These are phyloP conservation scores for Beaufortia kweichowensis DNA, from an alignment of 2,113 vertebrate species.

Conservation along the genomic window DNA sequence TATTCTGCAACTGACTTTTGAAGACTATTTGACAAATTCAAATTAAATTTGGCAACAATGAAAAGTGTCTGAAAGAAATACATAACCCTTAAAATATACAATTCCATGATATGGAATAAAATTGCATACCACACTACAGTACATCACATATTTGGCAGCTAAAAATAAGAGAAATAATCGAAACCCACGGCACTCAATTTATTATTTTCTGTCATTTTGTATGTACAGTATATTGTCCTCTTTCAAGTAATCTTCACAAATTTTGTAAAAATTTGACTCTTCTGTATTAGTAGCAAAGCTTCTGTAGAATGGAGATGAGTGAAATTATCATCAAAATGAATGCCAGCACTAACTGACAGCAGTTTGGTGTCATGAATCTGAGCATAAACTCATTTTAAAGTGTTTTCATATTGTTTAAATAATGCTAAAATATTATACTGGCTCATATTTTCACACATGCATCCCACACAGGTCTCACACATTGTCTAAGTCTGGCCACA, in stretches of 20 bases:
- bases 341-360: slow-evolving; percentile 55
- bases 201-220: too few relatives aligned
- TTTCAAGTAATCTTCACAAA: neutral
- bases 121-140: too few relatives aligned
- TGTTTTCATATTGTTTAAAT: slow-evolving; percentile 59
- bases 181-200: too few relatives aligned
- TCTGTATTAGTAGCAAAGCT: slow-evolving; percentile 1
- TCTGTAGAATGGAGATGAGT: too few relatives aligned
- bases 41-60: neutral
- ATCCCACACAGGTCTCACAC: slow-evolving; percentile 31
- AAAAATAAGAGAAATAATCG: too few relatives aligned
- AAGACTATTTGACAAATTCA: neutral
- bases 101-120: neutral
- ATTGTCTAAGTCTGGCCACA: slow-evolving; percentile 1
- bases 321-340: neutral
- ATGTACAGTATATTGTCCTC: neutral
- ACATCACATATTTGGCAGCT: too few relatives aligned
- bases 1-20: neutral
- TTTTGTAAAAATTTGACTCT: neutral
- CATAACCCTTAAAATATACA: neutral
- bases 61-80: neutral
- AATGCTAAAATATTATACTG: slow-evolving; percentile 52
- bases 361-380: slow-evolving; percentile 59
- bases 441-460: slow-evolving; percentile 27
- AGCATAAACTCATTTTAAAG: slow-evolving; percentile 65